A percentile compares a stretch with the other conserved stretches of the same genome.
phyloP scores from a whole-genome alignment of 2,888 invertebrate genomes.

The Hypomecis atomaria region DNA sequence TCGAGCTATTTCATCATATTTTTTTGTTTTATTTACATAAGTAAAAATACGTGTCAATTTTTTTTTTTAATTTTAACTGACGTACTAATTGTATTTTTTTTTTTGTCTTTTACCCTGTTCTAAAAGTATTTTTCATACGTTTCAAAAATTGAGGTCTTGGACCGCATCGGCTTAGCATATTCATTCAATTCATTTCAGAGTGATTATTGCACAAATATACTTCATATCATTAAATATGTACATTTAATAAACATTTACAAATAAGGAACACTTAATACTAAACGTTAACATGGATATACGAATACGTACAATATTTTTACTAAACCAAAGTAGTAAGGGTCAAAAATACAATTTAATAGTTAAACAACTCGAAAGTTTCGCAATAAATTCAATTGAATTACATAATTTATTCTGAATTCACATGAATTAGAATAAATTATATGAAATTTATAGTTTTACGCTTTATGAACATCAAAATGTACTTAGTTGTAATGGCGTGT shows the following conservation, averaged over 20 bases:
- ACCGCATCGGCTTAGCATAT: too few relatives aligned
- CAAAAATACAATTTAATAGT: slow-evolving; percentile 14
- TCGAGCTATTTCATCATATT: too few relatives aligned
- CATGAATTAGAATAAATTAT: neutral
- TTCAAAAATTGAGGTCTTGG: too few relatives aligned
- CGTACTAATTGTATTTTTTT: too few relatives aligned
- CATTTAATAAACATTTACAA: slow-evolving; percentile 9
- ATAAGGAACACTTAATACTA: slow-evolving; percentile 2
- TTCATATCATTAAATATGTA: neutral
- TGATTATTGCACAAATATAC: slow-evolving; percentile 19
- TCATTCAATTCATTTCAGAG: neutral
- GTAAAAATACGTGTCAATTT: too few relatives aligned
- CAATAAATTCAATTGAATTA: too few relatives aligned
- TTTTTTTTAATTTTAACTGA: too few relatives aligned
- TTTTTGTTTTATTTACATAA: too few relatives aligned
- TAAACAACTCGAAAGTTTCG: neutral
- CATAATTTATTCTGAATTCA: neutral
- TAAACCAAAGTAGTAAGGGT: slow-evolving; percentile 12
- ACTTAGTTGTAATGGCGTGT: slow-evolving; percentile 4
- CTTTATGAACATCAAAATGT: neutral
- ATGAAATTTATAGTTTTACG: neutral
- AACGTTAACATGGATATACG: slow-evolving; percentile 5
- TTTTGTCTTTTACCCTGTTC: too few relatives aligned
- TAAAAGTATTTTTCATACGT: too few relatives aligned
- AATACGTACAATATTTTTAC: slow-evolving; percentile 18